Evolutionary conservation across 2,113 vertebrate genomes (phyloP).

Genomic region (Takifugu bimaculatus): DNA sequence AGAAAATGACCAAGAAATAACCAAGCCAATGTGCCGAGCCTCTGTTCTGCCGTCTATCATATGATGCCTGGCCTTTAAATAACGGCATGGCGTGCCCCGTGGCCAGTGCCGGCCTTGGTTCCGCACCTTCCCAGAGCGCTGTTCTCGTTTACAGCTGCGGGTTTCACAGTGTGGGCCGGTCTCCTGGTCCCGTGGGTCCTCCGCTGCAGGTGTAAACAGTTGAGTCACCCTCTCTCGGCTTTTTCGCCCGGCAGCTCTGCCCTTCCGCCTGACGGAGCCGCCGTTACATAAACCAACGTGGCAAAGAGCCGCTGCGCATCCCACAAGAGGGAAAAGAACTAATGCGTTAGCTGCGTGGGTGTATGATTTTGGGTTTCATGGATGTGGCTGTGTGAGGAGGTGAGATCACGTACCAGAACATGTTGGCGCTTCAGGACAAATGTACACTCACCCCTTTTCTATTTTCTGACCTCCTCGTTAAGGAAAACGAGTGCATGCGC

Average conservation of each 20-base stretch:
- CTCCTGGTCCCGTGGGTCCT: constrained; percentile 20
- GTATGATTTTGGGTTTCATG: constrained; percentile 36
- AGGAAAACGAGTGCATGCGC: constrained; percentile 99
- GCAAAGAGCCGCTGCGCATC: constrained; percentile 52
- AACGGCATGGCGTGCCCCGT: constrained; percentile 10
- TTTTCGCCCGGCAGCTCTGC: constrained; percentile 45
- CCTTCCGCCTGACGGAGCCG: constrained; percentile 30
- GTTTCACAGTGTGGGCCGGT: constrained; percentile 43
- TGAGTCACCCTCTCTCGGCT: constrained; percentile 47
- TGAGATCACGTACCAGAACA: constrained; percentile 5
- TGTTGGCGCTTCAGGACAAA: neutral
- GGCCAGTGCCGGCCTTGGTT: constrained; percentile 27
- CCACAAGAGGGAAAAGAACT: constrained; percentile 54
- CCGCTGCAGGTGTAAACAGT: constrained; percentile 27
- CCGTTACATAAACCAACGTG: constrained; percentile 52
- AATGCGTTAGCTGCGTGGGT: constrained; percentile 39
- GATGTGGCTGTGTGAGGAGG: constrained; percentile 26
- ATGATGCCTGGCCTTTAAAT: constrained; percentile 22
- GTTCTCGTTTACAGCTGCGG: constrained; percentile 16
- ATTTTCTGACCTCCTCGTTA: constrained; percentile 4
- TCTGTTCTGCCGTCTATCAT: constrained; percentile 21
- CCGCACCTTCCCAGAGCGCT: neutral
- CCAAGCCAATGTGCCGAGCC: neutral
- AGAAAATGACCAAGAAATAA: neutral
- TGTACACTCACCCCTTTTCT: neutral